Evolutionary conservation across 2,797 vertebrate genomes (phyloP), one percentile per base, ranked within the genome.

Genomic region (Myripristis jacobus): DNA sequence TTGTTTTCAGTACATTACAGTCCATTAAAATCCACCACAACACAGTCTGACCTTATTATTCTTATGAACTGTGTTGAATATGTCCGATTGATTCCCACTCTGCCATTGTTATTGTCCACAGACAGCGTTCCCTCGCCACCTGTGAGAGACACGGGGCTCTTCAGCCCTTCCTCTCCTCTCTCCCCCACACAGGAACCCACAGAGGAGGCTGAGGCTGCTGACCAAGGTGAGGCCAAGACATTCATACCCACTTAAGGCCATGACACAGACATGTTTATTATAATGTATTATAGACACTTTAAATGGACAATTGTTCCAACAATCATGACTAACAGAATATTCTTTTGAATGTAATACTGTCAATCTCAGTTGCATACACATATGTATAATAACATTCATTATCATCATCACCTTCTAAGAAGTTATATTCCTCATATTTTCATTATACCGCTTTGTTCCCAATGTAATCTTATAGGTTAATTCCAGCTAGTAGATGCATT

Each of bases 91-190:
- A 25, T 56, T 73, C 7, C 27, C 15, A 12, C 12, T 61, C 6
- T 41, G n/a, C 6, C 55, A 1, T 38, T 18, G 29, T 2, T 75
- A 3, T 24, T 66, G 27, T 66, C 47, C 51, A 41, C 85, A 96
- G 96, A 94, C 60, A 87, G 89, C 1, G 87, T 89, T 29, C 89
- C 86, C 1, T 96, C 95, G 64, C 95, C 95, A 3, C 96, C 96
- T 0, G 95, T 96, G 38, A 92, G 95, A 70, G 96, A 97, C 66
- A 88, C 94, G 2, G 95, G 94, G 61, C 87, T 93, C 43, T 76
- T 86, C 51, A 89, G 89, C 44, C 89, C 92, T 13, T 80, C 77
- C 41, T 92, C 87, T 73, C 91, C 57, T 44, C 70, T 2, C 0
- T 66, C 61, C 36, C 36, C 68, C 19, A 43, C n/a, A 1, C 64